phyloP scores from a whole-genome alignment of 2,888 invertebrate genomes.

The Lepeophtheirus nordmannii region DNA sequence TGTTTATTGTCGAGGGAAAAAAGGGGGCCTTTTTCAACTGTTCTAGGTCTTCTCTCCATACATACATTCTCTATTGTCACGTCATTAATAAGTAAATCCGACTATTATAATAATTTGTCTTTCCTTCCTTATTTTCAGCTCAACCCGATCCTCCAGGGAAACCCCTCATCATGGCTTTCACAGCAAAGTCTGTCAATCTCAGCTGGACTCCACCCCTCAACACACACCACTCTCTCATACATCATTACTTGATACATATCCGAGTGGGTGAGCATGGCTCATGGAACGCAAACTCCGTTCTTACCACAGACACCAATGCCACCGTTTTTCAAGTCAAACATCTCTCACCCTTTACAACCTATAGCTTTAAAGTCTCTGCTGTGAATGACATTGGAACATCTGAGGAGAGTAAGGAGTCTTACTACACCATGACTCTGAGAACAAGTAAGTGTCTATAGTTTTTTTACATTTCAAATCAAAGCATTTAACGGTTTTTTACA shows the following conservation, averaged over 20 bases:
- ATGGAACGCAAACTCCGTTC: constrained; percentile 6
- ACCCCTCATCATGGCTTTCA: constrained; percentile 53
- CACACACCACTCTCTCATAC: constrained; percentile 50
- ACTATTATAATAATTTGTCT: too few species aligned
- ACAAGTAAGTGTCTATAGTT: constrained; percentile 47
- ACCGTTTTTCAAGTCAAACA: constrained; percentile 41
- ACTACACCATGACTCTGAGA: constrained; percentile 54
- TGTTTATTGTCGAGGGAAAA: too few species aligned
- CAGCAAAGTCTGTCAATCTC: constrained; percentile 53
- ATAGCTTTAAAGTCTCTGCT: constrained; percentile 53
- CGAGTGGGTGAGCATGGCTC: constrained; percentile 34
- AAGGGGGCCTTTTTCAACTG: too few species aligned
- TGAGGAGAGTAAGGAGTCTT: constrained; percentile 50
- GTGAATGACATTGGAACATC: constrained; percentile 55
- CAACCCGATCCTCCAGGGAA: constrained; percentile 53
- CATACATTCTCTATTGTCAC: too few species aligned
- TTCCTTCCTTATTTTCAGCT: constrained; percentile 29
- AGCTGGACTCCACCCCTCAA: constrained; percentile 57
- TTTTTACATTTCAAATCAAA: too few species aligned
- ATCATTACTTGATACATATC: constrained; percentile 54
- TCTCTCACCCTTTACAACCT: constrained; percentile 54
- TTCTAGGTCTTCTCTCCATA: too few species aligned
- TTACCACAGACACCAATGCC: background rate
- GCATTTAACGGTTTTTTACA: too few species aligned
- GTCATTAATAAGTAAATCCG: too few species aligned